Evolutionary conservation across 2,113 vertebrate genomes (phyloP), one percentile per base, ranked within the genome.

Genomic region (Heterotilapia buettikoferi): DNA sequence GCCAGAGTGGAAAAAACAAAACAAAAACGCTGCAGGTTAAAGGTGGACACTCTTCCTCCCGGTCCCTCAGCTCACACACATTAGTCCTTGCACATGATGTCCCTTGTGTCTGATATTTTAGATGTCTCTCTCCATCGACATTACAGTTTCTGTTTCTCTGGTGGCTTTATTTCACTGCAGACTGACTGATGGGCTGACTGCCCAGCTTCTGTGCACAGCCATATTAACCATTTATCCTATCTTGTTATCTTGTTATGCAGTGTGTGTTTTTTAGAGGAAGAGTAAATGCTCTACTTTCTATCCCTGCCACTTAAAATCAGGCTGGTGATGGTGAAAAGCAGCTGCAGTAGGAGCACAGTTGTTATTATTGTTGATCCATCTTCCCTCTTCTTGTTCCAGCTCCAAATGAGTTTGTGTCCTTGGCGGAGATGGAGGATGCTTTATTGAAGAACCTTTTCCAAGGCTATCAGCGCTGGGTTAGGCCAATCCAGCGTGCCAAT

Each of bases 401-500:
- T 5, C 80, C 94, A 9, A 92, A 80, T 38, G 96, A 95, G 57
- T 96, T 97, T 90, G 93, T 96, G 63, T 98, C 98, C 3, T n/a
- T 98, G 12, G 98, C 97, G 0, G 97, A 98, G 92, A 97, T 97
- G 83, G 98, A 99, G 95, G 98, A 98, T 0, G 93, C 96, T 0
- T 96, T 99, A 80, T 95, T 99, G 82, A 97, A 93, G 92, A 97
- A 97, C 83, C 96, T 99, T 83, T 99, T 99, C 94, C 96, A 95
- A 76, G 97, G 97, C 2, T 99, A 99, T 92, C 98, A 99, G 96
- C 99, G 98, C 89, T 99, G 98, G 98, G 97, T 99, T 80, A 96
- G 98, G 21, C 98, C 98, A 0, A 97, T 99, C 16, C 95, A 97
- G 88, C 96, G 97, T 10, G 95, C 97, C 82, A 99, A 98, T 0